Conservation (phyloP, 2,888 invertebrate genomes). For the Rhynchonema sp. region DNA sequence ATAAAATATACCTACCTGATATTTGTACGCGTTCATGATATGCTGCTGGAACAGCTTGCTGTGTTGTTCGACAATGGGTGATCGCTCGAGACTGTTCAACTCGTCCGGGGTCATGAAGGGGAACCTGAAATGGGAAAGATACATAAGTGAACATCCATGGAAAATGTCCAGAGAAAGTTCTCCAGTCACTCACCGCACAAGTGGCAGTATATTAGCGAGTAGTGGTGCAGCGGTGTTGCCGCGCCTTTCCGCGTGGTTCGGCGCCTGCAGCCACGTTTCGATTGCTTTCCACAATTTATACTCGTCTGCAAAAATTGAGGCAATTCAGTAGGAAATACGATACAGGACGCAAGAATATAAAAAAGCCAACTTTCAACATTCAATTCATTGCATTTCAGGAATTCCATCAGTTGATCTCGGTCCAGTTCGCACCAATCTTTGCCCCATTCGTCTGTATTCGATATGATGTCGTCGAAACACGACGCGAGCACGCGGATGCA, state of each 20-base stretch:
- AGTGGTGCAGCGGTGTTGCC: slow-evolving; percentile 16
- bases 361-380: slow-evolving; percentile 19
- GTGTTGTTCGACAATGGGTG: slow-evolving; percentile 40
- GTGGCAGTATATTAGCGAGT: slow-evolving; percentile 16
- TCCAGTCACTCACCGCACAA: slow-evolving; percentile 11
- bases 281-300: slow-evolving; percentile 31
- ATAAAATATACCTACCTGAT: slow-evolving; percentile 15
- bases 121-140: slow-evolving; percentile 45
- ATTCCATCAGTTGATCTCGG: slow-evolving; percentile 31
- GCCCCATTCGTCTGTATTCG: slow-evolving; percentile 29
- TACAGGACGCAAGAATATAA: not conserved
- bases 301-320: slow-evolving; percentile 21
- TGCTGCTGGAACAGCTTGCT: slow-evolving; percentile 27
- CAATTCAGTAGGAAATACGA: not conserved
- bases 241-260: slow-evolving; percentile 24
- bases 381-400: slow-evolving; percentile 29
- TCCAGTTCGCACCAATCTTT: slow-evolving; percentile 26
- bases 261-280: slow-evolving; percentile 27
- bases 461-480: slow-evolving; percentile 26
- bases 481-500: slow-evolving; percentile 15
- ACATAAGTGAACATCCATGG: too few species aligned
- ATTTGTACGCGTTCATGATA: slow-evolving; percentile 32
- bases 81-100: slow-evolving; percentile 56
- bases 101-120: slow-evolving; percentile 85
- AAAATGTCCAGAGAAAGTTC: too few species aligned